Evolutionary conservation across 2,888 invertebrate genomes (phyloP), one percentile per base, ranked within the genome.

Genomic region (Andrena haemorrhoa): DNA sequence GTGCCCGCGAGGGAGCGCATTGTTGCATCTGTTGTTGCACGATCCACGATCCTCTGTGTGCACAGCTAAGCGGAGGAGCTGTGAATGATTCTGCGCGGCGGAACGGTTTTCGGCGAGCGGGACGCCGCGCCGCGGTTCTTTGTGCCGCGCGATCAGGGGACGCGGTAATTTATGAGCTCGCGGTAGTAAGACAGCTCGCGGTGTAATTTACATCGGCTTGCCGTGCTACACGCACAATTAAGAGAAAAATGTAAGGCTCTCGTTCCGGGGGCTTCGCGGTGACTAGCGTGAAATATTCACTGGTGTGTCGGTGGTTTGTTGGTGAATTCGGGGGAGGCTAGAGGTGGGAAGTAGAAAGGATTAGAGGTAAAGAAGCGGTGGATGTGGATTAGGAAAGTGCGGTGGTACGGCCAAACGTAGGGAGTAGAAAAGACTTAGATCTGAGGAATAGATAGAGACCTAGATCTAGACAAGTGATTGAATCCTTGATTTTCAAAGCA

Each of bases 21-120:
- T 90, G 91, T 91, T 92, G 90, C 91, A 91, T 92, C 90, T 76
- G 83, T 82, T 80, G 81, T 86, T 88, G 88, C 84, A 83, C 83
- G 84, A 75, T 81, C 82, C 82, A 12, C 60, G 65, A 75, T 65
- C 12, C 53, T 8, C 12, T 23, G 72, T 26, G 58, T 64, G 74
- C 41, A 41, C 33, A 49, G 75, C 51, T 64, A 51, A 70, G 26
- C 53, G 56, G 66, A 58, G 41, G 31, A 81, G 64, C 66, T 63
- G 80, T 41, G 72, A 80, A 80, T 68, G 81, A 80, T 63, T 72
- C 61, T 20, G 51, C 41, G 56, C 63, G 26, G 47, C 56, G 70
- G 47, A 69, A 78, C 64, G 58, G 35, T 64, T 79, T 79, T 80
- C 63, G 80, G 53, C 61, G 51, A 64, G 56, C 51, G 64, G 49